Base-by-base conservation (phyloP, 2,113 vertebrate genomes). In the Pelodiscus sinensis region DNA sequence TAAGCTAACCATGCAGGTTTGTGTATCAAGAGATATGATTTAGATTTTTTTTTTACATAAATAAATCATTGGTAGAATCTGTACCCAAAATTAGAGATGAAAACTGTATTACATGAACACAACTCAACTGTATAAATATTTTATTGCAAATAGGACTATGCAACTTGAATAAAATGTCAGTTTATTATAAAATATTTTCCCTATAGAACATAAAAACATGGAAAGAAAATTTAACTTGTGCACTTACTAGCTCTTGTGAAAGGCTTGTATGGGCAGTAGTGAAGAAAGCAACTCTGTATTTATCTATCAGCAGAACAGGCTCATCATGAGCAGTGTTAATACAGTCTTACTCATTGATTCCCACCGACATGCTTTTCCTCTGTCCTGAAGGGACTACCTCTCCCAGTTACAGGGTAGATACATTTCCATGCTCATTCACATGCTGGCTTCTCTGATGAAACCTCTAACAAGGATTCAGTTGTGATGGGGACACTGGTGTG, bases 131-230 rank as follows among this genome's bases (percentile, higher is more conserved):
- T 90, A 95, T 96, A 95, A 97, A 96, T 97, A 87, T 96, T 97
- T 97, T 95, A 96, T 96, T 94, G 92, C 94, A 95, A 96, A 95
- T 96, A 95, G 90, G 94, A 81, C 93, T 94, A 88, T 95, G 91
- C 90, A 96, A 97, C 93, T 96, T 94, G 94, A 96, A 95, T 95
- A 96, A 96, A 97, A 96, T 96, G 88, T 87, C 95, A 94, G 92
- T 96, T 96, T 95, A 92, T 96, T 94, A 93, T 95, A 92, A 79
- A 93, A 31, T 92, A 92, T 95, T 75, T 3, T 12, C 27, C 82
- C 9, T 11, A 56, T 38, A 55, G 86, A 89, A 58, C 93, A 90
- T 82, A 86, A 92, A 60, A 1, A 86, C 95, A 95, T 94, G 88
- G 93, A 86, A 84, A 95, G 93, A 86, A 84, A 95, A 96, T 96